These are phyloP conservation scores for Himalopsyche anomala DNA, from an alignment of 2,888 invertebrate genomes.

Conservation along the genomic window DNA sequence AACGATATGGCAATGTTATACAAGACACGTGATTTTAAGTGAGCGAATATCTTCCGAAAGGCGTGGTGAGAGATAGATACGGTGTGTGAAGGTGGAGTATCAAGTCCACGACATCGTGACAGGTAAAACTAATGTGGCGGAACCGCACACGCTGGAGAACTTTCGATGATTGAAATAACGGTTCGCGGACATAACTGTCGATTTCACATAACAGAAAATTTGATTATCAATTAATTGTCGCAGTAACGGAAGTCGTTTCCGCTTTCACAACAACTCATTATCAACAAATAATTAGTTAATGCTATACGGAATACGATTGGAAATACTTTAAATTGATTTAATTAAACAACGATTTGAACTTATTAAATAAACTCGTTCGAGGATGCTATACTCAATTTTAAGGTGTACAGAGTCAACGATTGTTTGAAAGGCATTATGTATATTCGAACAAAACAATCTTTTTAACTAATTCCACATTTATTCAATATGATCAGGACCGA, in stretches of 20 bases:
- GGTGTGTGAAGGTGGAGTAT: conserved; percentile 7
- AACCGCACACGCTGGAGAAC: neutral
- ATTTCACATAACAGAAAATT: conserved; percentile 9
- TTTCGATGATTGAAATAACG: conserved; percentile 34
- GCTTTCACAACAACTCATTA: conserved; percentile 9
- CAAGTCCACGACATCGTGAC: neutral
- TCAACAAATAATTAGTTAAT: neutral
- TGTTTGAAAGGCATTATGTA: too few relatives aligned
- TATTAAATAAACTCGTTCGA: too few relatives aligned
- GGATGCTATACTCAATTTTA: too few relatives aligned
- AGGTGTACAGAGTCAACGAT: too few relatives aligned
- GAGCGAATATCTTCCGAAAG: conserved; percentile 27
- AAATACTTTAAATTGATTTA: too few relatives aligned
- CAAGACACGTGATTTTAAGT: neutral
- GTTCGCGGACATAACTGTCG: conserved; percentile 11
- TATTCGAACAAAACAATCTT: too few relatives aligned
- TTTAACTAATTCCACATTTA: too few relatives aligned
- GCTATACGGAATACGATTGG: too few relatives aligned
- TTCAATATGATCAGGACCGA: too few relatives aligned
- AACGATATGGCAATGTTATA: neutral
- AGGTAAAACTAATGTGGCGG: conserved; percentile 32
- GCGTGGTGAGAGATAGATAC: neutral
- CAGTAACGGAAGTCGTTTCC: neutral
- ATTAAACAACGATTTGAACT: too few relatives aligned
- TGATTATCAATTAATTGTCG: conserved; percentile 8